These are phyloP conservation scores for Drosophila arizonae DNA, from an alignment of 1,140 invertebrate species.

Conservation along the genomic window DNA sequence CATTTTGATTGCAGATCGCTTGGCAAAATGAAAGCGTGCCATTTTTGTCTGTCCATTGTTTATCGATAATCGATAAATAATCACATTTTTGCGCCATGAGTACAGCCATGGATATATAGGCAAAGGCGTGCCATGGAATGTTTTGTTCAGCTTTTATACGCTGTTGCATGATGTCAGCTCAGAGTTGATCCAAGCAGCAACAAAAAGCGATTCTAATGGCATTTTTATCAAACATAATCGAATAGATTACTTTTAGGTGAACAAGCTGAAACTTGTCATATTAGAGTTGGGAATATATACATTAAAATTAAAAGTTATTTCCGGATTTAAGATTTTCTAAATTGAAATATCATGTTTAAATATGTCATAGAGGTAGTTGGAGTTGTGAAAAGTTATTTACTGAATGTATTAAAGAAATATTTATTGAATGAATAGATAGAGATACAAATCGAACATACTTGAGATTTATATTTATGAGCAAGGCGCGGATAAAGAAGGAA, in stretches of 20 bases:
- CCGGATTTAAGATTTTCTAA: no score
- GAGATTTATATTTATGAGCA: no score
- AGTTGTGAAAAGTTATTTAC: no score
- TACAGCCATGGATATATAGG: slow-evolving; percentile 1
- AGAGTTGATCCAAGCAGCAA: background rate
- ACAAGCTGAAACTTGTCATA: background rate
- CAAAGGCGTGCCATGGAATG: slow-evolving; percentile 48
- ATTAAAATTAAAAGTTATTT: no score
- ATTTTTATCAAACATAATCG: background rate
- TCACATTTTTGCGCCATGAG: slow-evolving; percentile 67
- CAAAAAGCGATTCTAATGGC: background rate
- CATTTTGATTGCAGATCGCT: slow-evolving; percentile 47
- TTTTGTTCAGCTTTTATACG: slow-evolving; percentile 27
- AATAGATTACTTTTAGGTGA: background rate
- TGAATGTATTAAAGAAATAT: no score
- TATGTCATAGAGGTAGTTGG: no score
- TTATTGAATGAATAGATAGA: no score
- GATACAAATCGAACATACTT: no score
- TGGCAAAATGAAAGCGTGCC: slow-evolving; percentile 69
- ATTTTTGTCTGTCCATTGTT: slow-evolving; percentile 40
- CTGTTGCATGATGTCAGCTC: slow-evolving; percentile 62
- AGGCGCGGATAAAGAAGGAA: no score
- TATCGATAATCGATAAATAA: slow-evolving; percentile 47
- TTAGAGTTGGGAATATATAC: no score
- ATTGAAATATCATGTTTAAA: no score